Conservation (phyloP, 2,113 vertebrate species). For the Connochaetes taurinus region DNA sequence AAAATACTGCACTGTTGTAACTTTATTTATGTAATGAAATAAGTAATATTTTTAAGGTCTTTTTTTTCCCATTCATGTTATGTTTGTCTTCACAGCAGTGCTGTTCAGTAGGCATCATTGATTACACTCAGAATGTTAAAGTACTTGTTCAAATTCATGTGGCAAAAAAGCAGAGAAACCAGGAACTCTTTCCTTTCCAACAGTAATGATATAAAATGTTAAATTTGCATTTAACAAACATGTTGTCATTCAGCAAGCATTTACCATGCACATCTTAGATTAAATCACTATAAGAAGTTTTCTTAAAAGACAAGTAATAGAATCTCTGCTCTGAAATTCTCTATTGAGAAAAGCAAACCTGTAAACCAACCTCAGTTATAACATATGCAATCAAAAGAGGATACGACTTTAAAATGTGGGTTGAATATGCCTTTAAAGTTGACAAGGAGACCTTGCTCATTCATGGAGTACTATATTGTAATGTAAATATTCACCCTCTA, state of each 20-base stretch:
- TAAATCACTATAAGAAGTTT: not conserved
- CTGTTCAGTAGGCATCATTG: not conserved
- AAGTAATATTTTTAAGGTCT: not conserved
- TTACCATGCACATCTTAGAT: not conserved
- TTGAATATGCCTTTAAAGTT: not conserved
- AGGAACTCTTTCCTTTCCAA: not conserved
- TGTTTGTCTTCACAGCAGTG: not conserved
- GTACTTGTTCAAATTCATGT: not conserved
- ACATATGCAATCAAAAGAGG: not conserved
- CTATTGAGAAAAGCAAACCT: not conserved
- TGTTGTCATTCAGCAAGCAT: not conserved
- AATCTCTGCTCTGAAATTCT: not conserved
- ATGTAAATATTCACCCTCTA: not conserved
- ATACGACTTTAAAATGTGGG: not conserved
- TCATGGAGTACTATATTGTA: not conserved
- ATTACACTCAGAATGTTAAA: not conserved
- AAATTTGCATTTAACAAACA: not conserved
- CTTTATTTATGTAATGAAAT: slow-evolving; percentile 21
- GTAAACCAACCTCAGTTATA: not conserved
- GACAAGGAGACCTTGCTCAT: not conserved
- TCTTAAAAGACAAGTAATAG: not conserved
- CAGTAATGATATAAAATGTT: not conserved
- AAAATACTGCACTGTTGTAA: slow-evolving; percentile 5
- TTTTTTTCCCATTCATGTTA: not conserved
- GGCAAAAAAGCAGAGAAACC: not conserved